These are phyloP conservation scores for Argyrosomus japonicus DNA, from an alignment of 2,113 vertebrate genomes.

Conservation along the genomic window DNA sequence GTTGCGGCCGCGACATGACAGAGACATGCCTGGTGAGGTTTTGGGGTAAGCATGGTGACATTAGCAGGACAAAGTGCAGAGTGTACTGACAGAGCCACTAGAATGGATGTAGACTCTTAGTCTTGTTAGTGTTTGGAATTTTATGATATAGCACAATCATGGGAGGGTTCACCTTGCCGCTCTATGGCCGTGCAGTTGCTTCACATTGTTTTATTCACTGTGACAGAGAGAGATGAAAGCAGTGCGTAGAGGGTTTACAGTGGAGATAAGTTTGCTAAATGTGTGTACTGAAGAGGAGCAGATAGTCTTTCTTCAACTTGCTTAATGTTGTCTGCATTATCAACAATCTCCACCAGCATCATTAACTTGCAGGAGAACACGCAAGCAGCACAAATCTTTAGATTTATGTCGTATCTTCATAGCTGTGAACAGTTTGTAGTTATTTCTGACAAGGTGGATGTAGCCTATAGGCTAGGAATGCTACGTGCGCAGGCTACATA, in stretches of 20 bases:
- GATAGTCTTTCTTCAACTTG: neutral
- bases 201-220: neutral
- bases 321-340: neutral
- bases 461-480: neutral
- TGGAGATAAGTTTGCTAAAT: conserved; percentile 2
- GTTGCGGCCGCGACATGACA: too few relatives aligned
- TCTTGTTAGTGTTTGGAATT: neutral
- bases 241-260: neutral
- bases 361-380: neutral
- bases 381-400: neutral
- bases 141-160: neutral
- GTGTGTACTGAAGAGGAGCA: neutral
- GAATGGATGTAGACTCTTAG: neutral
- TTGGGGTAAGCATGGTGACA: neutral
- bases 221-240: neutral
- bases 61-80: neutral
- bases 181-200: neutral
- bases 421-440: neutral
- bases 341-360: neutral
- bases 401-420: neutral
- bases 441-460: neutral
- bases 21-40: too few relatives aligned
- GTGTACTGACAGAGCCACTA: neutral
- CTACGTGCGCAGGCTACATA: neutral
- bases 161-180: neutral